Evolutionary conservation across 2,888 invertebrate genomes (phyloP).

Genomic region (Trileptium ribeirensis): DNA sequence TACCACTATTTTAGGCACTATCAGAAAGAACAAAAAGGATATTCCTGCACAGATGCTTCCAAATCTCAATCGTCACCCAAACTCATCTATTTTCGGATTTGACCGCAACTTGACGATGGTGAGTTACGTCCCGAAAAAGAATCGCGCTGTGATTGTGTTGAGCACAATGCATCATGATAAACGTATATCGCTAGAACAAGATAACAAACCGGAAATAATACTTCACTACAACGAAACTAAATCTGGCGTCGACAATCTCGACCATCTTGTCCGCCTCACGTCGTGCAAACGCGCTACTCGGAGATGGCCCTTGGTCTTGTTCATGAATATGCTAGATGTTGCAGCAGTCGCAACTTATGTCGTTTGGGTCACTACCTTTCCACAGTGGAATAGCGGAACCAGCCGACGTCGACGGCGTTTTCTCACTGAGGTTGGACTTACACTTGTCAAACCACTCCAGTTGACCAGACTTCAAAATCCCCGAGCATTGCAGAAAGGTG

Average conservation of each 20-base stretch:
- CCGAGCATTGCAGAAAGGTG: not conserved
- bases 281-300: not conserved
- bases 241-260: not conserved
- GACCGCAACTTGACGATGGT: not conserved
- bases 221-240: not conserved
- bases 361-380: not conserved
- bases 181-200: not conserved
- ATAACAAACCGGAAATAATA: not conserved
- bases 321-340: not conserved
- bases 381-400: not conserved
- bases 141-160: not conserved
- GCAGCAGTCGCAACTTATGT: not conserved
- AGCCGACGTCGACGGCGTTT: not conserved
- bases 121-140: not conserved
- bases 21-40: not conserved
- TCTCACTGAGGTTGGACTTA: not conserved
- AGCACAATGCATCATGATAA: not conserved
- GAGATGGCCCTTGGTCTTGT: not conserved
- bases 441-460: not conserved
- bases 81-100: not conserved
- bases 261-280: not conserved
- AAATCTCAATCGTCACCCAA: not conserved
- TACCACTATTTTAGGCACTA: not conserved
- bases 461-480: not conserved
- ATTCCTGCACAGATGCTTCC: not conserved